Percentiles rank a stretch among this genome's conserved stretches.
Evolutionary conservation across 2,113 vertebrate genomes (phyloP).

Genomic region (Accipiter cooperii): DNA sequence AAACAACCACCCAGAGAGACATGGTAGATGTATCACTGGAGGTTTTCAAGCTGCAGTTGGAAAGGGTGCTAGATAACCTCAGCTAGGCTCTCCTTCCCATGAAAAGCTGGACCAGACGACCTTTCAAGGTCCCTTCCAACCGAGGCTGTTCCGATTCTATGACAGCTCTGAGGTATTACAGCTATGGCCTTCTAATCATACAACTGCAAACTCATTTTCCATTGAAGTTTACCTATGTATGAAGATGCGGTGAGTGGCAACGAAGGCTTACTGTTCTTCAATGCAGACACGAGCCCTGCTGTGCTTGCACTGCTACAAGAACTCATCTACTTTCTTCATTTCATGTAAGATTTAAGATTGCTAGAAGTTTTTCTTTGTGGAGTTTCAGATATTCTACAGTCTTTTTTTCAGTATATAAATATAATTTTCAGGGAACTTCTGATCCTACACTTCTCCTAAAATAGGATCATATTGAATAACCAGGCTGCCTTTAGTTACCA

Average conservation of each 20-base stretch:
- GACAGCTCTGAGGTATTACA: background rate
- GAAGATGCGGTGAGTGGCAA: background rate
- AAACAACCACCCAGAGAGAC: background rate
- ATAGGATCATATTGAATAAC: background rate
- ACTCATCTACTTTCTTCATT: background rate
- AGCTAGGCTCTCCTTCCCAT: background rate
- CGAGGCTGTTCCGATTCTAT: background rate
- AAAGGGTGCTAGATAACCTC: background rate
- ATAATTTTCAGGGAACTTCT: background rate
- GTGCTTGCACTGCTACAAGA: background rate
- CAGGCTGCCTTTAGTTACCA: background rate
- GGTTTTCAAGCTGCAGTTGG: background rate
- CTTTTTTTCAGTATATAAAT: background rate
- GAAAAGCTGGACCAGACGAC: background rate
- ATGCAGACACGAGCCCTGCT: background rate
- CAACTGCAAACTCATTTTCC: background rate
- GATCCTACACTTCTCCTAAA: background rate
- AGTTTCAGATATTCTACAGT: background rate
- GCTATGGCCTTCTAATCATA: background rate
- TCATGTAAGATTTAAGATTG: background rate
- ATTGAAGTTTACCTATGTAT: background rate
- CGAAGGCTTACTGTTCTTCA: background rate
- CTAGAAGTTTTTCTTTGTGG: background rate
- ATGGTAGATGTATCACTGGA: background rate
- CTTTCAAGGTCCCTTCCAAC: background rate